Percentiles rank a stretch among this genome's conserved stretches.
Evolutionary conservation across 1,140 invertebrate genomes (phyloP).

Genomic region (Pygmarrhopalites habei): DNA sequence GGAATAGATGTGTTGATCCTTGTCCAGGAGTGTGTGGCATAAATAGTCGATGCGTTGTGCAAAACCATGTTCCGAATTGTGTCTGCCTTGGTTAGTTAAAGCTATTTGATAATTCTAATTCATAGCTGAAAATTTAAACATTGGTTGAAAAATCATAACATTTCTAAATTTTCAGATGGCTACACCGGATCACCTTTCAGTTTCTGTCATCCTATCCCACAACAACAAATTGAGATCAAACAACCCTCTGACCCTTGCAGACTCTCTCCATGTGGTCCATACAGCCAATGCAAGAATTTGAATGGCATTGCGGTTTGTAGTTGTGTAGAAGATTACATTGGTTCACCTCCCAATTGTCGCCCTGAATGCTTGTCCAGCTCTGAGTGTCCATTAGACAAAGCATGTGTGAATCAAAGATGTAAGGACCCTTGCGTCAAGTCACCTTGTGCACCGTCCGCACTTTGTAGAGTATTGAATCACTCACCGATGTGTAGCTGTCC

Average conservation of each 20-base stretch:
- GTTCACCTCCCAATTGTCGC: constrained; percentile 57
- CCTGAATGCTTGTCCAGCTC: constrained; percentile 54
- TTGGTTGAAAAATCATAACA: too few relatives aligned
- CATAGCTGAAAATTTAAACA: too few relatives aligned
- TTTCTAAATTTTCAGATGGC: constrained; percentile 54
- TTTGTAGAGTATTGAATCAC: constrained; percentile 58
- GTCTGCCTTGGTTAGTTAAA: too few relatives aligned
- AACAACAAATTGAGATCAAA: neutral
- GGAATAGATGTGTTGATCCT: constrained; percentile 72
- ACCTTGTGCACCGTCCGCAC: constrained; percentile 68
- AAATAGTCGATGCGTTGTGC: constrained; percentile 47
- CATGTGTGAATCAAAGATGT: constrained; percentile 59
- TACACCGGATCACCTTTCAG: constrained; percentile 72
- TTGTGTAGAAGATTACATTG: constrained; percentile 61
- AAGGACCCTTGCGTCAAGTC: constrained; percentile 63
- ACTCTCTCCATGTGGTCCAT: too few relatives aligned
- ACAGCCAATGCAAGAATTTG: constrained; percentile 63
- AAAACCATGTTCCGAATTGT: constrained; percentile 67
- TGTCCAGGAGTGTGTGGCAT: constrained; percentile 47
- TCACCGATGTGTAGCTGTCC: constrained; percentile 63
- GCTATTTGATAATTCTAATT: too few relatives aligned
- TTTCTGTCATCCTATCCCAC: constrained; percentile 52
- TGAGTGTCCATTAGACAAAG: constrained; percentile 53
- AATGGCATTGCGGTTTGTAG: constrained; percentile 72
- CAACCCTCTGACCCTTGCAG: constrained; percentile 62